Conservation (phyloP, 2,113 vertebrate species). For the Sisor rabdophorus region DNA sequence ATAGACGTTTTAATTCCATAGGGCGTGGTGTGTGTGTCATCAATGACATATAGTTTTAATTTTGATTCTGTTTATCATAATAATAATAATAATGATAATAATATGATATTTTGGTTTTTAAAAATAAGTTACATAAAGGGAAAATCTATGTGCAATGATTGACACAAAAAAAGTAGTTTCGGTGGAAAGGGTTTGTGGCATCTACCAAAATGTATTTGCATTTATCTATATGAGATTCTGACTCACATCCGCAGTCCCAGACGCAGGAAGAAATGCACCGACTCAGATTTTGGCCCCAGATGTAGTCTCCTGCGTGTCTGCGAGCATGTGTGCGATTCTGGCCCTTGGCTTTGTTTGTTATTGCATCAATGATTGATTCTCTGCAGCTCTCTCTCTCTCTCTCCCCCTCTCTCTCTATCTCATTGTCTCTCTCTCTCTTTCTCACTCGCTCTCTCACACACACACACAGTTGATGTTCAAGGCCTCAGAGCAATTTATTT, state of each 20-base stretch:
- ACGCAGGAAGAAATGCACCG: not conserved
- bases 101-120: not conserved
- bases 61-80: not conserved
- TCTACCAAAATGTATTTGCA: slow-evolving; percentile 6
- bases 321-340: slow-evolving; percentile 14
- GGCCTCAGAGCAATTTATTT: slow-evolving; percentile 6
- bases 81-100: not conserved
- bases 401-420: not conserved
- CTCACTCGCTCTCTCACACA: not conserved
- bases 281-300: slow-evolving; percentile 5
- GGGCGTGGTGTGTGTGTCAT: slow-evolving; percentile 39
- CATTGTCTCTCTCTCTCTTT: not conserved
- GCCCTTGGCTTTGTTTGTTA: slow-evolving; percentile 22
- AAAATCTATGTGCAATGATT: not conserved
- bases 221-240: not conserved
- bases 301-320: not conserved
- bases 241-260: slow-evolving; percentile 5
- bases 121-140: not conserved
- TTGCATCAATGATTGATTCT: slow-evolving; percentile 31
- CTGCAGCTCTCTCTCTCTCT: not conserved
- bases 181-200: not conserved
- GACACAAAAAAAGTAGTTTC: not conserved
- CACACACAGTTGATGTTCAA: slow-evolving; percentile 19
- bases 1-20: slow-evolving; percentile 18
- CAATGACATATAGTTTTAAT: not conserved